Conservation (phyloP, 2,113 vertebrate genomes). For the Sterrhoptilus dennistouni region DNA sequence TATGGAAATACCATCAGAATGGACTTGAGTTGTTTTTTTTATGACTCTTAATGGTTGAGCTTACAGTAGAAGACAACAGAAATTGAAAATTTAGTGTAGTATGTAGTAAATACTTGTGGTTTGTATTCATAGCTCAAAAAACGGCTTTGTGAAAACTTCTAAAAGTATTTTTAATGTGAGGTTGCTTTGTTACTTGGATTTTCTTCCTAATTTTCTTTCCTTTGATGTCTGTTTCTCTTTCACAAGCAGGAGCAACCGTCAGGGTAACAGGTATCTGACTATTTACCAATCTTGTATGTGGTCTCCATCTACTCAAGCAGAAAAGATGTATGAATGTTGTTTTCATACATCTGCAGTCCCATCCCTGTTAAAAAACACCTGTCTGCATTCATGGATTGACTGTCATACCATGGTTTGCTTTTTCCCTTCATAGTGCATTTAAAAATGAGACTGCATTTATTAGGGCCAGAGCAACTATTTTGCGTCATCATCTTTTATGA, state of each 20-base stretch:
- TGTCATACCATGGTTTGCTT: slow-evolving; percentile 57
- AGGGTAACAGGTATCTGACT: slow-evolving; percentile 97
- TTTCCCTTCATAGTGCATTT: slow-evolving; percentile 50
- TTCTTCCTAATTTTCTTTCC: slow-evolving; percentile 78
- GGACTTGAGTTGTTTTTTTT: neutral
- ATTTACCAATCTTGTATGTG: slow-evolving; percentile 77
- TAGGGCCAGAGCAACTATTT: neutral
- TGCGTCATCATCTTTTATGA: slow-evolving; percentile 25
- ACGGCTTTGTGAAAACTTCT: neutral
- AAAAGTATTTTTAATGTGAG: neutral
- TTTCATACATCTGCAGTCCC: slow-evolving; percentile 75
- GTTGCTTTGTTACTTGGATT: slow-evolving; percentile 52
- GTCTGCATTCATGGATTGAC: slow-evolving; percentile 60
- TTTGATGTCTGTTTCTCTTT: slow-evolving; percentile 86
- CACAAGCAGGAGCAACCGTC: slow-evolving; percentile 98
- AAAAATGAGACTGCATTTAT: slow-evolving; percentile 41
- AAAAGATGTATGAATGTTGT: slow-evolving; percentile 72
- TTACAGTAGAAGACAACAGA: neutral
- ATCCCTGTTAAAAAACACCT: slow-evolving; percentile 59
- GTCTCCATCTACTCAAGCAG: slow-evolving; percentile 73
- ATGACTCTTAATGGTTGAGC: neutral
- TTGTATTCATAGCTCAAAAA: neutral
- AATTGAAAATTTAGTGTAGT: neutral
- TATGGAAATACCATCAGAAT: neutral
- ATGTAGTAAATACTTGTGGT: neutral